Evolutionary conservation across 1,140 invertebrate genomes (phyloP), one percentile per base, ranked within the genome.

Genomic region (Colletes gigas): DNA sequence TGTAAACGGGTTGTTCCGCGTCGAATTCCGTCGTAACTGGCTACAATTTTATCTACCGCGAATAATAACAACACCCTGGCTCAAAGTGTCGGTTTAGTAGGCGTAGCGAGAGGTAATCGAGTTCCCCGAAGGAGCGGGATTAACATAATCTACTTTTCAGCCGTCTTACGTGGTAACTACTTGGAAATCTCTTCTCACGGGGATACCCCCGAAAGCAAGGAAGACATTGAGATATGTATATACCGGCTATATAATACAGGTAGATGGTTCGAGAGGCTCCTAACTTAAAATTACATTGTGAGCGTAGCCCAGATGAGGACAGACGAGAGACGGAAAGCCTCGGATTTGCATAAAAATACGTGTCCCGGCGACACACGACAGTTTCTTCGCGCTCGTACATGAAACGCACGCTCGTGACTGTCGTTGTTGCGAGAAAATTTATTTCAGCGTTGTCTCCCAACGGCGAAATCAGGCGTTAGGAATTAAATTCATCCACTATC

Each of bases 91-190:
- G 17, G 44, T 65, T 77, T 77, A 67, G 19, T 54, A 54, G 55
- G 55, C 72, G 62, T 12, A 68, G 52, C 65, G 14, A 54, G 10
- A 55, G 50, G 30, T 72, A 78, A 72, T 65, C 47, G 69, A 72
- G 77, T 72, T 78, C 52, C 15, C 17, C 30, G n/a, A n/a, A 17
- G 39, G 50, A 7, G 50, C 4, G 8, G 50, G 59, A 78, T 78
- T 78, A 78, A 78, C 69, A 78, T 78, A 78, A 78, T 78, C 77
- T 72, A 78, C 77, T 78, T 55, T 63, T 72, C 59, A 65, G 30
- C 30, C 50, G 17, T 55, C 60, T 78, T 71, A 78, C 50, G 69
- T 54, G 59, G 59, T 59, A 67, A 80, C 70, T 66, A 66, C 70
- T 78, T 54, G 52, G 30, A 70, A 78, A 77, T 77, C 74, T 63